These are phyloP conservation scores for Muntiacus reevesi DNA, from an alignment of 2,113 vertebrate species.

Conservation along the genomic window DNA sequence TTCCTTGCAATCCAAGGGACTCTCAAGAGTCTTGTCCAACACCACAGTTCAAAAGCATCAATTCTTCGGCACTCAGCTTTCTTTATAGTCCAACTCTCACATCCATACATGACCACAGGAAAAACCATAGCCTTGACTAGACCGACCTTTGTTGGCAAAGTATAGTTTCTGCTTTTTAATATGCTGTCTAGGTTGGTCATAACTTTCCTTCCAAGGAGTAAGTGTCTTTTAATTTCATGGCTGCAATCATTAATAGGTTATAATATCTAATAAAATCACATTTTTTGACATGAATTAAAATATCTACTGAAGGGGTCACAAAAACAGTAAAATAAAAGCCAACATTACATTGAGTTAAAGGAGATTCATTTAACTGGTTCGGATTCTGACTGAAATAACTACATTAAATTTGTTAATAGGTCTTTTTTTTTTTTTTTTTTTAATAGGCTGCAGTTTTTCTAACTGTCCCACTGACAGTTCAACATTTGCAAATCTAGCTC, in stretches of 20 bases:
- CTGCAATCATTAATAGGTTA: neutral
- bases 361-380: neutral
- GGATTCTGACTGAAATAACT: constrained; percentile 25
- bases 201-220: too few relatives aligned
- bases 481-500: neutral
- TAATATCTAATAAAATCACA: neutral
- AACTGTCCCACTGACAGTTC: constrained; percentile 10
- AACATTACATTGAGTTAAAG: neutral
- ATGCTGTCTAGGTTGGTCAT: too few relatives aligned
- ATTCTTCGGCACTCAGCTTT: too few relatives aligned
- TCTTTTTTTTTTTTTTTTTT: neutral
- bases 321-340: neutral
- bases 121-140: too few relatives aligned
- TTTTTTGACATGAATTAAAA: neutral
- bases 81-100: too few relatives aligned
- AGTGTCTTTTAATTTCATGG: too few relatives aligned
- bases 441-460: neutral
- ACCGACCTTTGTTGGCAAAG: too few relatives aligned
- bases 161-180: too few relatives aligned
- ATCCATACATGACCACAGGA: too few relatives aligned
- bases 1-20: too few relatives aligned
- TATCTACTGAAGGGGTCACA: neutral
- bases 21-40: too few relatives aligned
- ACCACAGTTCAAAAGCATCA: too few relatives aligned
- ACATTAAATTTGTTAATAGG: neutral